These are phyloP conservation scores for Anolis carolinensis DNA, from an alignment of 2,113 vertebrate genomes.

Conservation along the genomic window DNA sequence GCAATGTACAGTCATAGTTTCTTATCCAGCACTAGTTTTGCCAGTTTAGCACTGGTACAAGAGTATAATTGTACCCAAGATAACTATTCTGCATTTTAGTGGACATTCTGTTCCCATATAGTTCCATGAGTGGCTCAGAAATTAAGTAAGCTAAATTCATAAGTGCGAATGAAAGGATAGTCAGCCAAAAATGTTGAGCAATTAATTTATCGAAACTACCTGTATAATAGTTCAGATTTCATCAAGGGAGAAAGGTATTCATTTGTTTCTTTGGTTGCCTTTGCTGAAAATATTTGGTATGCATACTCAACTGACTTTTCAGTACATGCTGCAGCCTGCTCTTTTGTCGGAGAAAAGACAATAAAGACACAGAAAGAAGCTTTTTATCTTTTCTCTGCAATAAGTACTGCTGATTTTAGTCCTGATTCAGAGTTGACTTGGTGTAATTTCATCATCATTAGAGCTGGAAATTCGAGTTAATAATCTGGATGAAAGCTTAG, in stretches of 20 bases:
- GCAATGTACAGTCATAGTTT: neutral
- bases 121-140: neutral
- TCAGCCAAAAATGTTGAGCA: neutral
- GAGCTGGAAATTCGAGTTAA: neutral
- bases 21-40: neutral
- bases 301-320: neutral
- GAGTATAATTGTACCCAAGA: neutral
- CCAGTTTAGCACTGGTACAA: neutral
- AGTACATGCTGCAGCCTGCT: fast-evolving
- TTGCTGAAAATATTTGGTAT: conserved; percentile 3
- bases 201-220: neutral
- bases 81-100: neutral
- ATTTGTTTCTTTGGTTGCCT: neutral
- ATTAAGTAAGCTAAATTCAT: neutral
- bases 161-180: neutral
- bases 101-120: neutral
- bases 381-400: neutral
- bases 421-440: neutral
- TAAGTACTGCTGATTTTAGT: fast-evolving
- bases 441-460: neutral
- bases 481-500: neutral
- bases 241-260: neutral
- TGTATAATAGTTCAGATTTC: neutral
- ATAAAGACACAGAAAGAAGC: fast-evolving
- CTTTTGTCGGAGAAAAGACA: neutral